phyloP scores from a whole-genome alignment of 2,113 vertebrate species.

The Macrotis lagotis region DNA sequence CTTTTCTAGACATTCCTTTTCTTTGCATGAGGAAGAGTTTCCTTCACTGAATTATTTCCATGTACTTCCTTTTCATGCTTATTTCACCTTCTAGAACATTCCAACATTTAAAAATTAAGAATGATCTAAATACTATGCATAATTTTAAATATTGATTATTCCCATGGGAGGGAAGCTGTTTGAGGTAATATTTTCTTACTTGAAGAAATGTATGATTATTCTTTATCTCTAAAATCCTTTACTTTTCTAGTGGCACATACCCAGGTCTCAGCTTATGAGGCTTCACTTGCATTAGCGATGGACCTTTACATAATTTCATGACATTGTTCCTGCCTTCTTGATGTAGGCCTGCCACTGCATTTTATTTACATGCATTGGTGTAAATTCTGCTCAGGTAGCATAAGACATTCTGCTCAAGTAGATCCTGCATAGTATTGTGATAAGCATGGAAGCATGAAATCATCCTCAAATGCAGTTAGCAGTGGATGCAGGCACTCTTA shows the following conservation, averaged over 20 bases:
- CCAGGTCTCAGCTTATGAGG: neutral
- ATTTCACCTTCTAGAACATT: slow-evolving; percentile 14
- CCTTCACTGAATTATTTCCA: neutral
- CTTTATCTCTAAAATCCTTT: neutral
- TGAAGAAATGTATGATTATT: neutral
- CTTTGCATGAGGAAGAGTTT: neutral
- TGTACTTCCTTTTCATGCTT: slow-evolving; percentile 37
- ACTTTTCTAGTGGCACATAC: neutral
- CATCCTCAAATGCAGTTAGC: neutral
- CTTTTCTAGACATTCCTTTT: slow-evolving; percentile 31
- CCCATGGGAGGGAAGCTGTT: neutral
- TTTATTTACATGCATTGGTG: neutral
- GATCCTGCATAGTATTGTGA: neutral
- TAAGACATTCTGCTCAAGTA: neutral
- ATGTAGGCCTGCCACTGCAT: neutral
- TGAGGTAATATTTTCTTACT: neutral
- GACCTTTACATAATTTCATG: neutral
- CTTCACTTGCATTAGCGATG: neutral
- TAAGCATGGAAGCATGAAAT: neutral
- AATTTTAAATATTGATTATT: neutral
- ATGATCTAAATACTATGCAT: neutral
- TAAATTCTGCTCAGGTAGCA: neutral
- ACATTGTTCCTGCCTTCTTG: neutral
- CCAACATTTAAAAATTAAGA: neutral
- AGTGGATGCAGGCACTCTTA: neutral